phyloP scores from a whole-genome alignment of 2,888 invertebrate genomes.

The Sceliomorpha sp. region DNA sequence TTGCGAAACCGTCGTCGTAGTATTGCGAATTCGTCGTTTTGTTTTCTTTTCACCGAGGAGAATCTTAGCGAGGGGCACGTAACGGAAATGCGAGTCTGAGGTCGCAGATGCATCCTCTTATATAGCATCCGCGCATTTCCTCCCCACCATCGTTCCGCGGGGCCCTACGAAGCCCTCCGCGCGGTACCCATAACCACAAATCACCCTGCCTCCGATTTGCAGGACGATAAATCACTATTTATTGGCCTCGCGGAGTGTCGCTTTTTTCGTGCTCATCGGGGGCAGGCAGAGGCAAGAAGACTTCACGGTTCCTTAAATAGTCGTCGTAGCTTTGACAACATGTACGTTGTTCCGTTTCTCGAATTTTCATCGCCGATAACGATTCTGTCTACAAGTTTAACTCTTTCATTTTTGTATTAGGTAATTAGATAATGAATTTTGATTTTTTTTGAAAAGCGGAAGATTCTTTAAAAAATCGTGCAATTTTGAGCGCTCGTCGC shows the following conservation, averaged over 20 bases:
- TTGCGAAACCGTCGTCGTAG: neutral
- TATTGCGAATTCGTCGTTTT: neutral
- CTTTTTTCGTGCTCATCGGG: neutral
- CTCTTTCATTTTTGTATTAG: too few species aligned
- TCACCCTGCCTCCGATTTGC: constrained; percentile 74
- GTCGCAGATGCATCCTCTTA: constrained; percentile 70
- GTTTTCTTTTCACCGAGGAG: constrained; percentile 38
- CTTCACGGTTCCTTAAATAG: too few species aligned
- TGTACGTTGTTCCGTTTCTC: too few species aligned
- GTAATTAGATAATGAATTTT: too few species aligned
- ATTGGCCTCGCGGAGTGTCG: constrained; percentile 61
- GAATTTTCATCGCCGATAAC: too few species aligned
- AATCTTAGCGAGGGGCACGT: constrained; percentile 57
- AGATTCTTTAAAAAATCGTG: too few species aligned
- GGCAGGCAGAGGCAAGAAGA: too few species aligned
- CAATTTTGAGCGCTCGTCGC: too few species aligned
- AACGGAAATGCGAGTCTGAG: constrained; percentile 66
- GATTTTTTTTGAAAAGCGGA: too few species aligned
- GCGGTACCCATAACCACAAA: constrained; percentile 64
- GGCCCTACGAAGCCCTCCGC: constrained; percentile 22
- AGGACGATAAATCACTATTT: constrained; percentile 76
- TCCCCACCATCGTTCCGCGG: constrained; percentile 33
- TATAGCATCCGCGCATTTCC: constrained; percentile 66
- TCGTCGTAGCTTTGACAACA: too few species aligned
- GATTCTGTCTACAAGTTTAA: too few species aligned